These are phyloP conservation scores for Muscicapa comitata DNA, from an alignment of 2,797 vertebrate genomes.

Conservation along the genomic window DNA sequence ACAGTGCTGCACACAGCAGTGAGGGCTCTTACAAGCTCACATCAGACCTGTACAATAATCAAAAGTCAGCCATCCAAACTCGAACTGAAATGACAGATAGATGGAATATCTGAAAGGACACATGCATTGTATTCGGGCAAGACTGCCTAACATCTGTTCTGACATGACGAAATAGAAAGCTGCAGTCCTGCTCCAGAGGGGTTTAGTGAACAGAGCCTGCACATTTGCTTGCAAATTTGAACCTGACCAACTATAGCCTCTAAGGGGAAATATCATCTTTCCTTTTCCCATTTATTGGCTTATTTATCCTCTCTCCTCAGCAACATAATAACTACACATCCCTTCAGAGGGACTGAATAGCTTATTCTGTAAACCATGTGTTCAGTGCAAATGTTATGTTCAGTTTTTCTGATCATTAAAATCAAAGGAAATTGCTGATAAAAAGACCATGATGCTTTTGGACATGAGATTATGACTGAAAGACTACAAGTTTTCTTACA, in stretches of 20 bases:
- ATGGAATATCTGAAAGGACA: constrained; percentile 13
- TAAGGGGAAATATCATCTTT: neutral
- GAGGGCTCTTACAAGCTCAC: neutral
- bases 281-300: neutral
- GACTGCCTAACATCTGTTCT: neutral
- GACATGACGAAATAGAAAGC: neutral
- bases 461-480: neutral
- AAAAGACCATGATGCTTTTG: neutral
- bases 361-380: neutral
- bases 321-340: neutral
- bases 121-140: neutral
- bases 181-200: neutral
- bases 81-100: constrained; percentile 6
- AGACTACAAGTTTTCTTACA: neutral
- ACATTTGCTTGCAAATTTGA: constrained; percentile 17
- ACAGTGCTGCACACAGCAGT: accelerated
- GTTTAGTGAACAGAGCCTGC: neutral
- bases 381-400: neutral
- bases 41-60: neutral
- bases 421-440: neutral
- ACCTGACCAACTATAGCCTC: neutral
- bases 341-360: neutral
- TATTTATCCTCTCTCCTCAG: neutral
- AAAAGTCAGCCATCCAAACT: constrained; percentile 9
- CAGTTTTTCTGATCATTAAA: neutral